Evolutionary conservation across 2,113 vertebrate genomes (phyloP).

Genomic region (Cryptoleucopteryx plumbea): DNA sequence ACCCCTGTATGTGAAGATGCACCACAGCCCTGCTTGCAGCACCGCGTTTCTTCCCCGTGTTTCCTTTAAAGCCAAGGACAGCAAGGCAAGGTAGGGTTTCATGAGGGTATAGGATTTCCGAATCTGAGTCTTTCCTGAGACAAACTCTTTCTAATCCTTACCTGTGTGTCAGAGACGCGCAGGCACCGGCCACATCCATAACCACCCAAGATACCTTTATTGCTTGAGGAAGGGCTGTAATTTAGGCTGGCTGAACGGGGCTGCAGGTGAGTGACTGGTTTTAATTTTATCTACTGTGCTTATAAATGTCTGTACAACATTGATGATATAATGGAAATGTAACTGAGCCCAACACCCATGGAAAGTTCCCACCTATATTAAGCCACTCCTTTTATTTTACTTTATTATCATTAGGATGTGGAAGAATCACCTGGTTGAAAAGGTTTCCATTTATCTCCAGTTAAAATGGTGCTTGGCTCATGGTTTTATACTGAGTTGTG

Average conservation of each 20-base stretch:
- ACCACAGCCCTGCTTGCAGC: background rate
- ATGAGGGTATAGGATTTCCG: conserved; percentile 71
- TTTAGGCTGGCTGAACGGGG: background rate
- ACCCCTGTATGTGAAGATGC: accelerated
- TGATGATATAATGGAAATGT: background rate
- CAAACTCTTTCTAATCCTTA: conserved; percentile 52
- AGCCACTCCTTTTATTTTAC: background rate
- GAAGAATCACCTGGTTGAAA: background rate
- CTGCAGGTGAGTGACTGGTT: conserved; percentile 35
- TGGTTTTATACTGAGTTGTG: background rate
- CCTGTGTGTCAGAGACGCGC: background rate
- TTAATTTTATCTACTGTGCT: background rate
- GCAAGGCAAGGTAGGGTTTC: conserved; percentile 70
- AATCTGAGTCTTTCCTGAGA: conserved; percentile 66
- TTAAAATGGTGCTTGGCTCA: background rate
- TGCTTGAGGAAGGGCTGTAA: background rate
- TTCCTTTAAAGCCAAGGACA: conserved; percentile 54
- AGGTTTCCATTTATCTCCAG: background rate
- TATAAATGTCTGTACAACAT: accelerated
- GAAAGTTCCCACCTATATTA: background rate
- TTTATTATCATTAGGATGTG: background rate
- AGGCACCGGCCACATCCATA: background rate
- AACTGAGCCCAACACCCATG: background rate
- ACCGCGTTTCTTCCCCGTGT: background rate
- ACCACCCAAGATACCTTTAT: background rate